Evolutionary conservation across 2,888 invertebrate genomes (phyloP).

Genomic region (Corbicula japonica): DNA sequence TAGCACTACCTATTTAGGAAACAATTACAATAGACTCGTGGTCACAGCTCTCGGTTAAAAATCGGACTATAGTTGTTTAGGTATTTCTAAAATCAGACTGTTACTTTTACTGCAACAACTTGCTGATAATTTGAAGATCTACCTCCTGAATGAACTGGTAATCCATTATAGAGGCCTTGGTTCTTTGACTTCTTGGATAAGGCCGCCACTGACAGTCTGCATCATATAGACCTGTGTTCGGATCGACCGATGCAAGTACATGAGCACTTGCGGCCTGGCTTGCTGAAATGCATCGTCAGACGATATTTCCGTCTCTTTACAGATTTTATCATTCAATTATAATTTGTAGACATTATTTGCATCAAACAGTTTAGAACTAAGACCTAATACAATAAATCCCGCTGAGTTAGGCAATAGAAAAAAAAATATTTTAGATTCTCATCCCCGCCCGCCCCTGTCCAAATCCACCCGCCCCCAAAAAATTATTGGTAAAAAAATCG

Average conservation of each 20-base stretch:
- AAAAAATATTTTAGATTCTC: no score
- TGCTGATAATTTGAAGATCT: not conserved
- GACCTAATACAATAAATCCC: no score
- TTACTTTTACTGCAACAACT: not conserved
- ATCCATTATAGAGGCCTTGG: constrained; percentile 77
- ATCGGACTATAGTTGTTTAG: not conserved
- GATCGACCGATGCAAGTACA: constrained; percentile 49
- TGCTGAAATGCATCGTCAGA: not conserved
- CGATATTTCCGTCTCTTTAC: not conserved
- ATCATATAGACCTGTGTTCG: constrained; percentile 66
- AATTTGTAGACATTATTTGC: no score
- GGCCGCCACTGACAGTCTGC: constrained; percentile 75
- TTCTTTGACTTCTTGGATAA: constrained; percentile 62
- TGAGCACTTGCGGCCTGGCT: constrained; percentile 5
- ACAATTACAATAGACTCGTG: not conserved
- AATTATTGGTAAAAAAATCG: no score
- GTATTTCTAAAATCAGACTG: not conserved
- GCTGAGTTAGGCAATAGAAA: no score
- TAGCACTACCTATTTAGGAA: not conserved
- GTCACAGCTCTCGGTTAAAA: not conserved
- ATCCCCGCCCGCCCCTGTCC: no score
- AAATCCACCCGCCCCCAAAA: no score
- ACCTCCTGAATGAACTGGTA: constrained; percentile 68
- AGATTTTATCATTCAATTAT: not conserved
- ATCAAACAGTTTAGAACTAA: no score